These are phyloP conservation scores for Calliopsis andreniformis DNA, from an alignment of 1,140 invertebrate species.

Conservation along the genomic window DNA sequence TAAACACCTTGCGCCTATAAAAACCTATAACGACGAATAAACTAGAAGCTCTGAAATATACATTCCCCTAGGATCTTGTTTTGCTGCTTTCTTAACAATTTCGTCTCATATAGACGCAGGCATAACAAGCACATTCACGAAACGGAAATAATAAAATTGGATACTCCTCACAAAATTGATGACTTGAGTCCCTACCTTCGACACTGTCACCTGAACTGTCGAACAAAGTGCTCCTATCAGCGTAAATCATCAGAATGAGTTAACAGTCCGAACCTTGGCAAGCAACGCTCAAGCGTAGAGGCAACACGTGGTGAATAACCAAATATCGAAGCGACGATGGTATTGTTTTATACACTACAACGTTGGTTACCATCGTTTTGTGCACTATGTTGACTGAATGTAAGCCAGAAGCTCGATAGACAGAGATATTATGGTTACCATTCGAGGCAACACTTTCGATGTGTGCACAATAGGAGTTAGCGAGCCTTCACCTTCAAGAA, in stretches of 20 bases:
- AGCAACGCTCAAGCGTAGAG: neutral
- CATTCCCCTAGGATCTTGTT: no score
- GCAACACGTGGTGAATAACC: neutral
- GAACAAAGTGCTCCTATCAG: neutral
- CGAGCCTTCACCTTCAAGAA: neutral
- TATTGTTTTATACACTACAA: no score
- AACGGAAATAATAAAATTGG: no score
- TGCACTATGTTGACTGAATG: neutral
- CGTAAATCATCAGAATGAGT: slow-evolving; percentile 11
- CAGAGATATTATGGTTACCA: neutral
- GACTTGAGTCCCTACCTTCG: no score
- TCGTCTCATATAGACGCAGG: no score
- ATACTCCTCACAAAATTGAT: no score
- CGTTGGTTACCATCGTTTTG: neutral
- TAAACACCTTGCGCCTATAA: neutral
- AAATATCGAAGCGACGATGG: neutral
- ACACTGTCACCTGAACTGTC: neutral
- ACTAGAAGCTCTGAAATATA: no score
- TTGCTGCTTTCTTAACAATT: no score
- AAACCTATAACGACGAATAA: neutral
- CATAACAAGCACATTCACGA: no score
- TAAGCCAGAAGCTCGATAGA: slow-evolving; percentile 1
- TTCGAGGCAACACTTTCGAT: neutral
- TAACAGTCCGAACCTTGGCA: neutral
- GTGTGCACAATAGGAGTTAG: neutral